phyloP scores from a whole-genome alignment of 2,113 vertebrate genomes.

The Saguinus midas region DNA sequence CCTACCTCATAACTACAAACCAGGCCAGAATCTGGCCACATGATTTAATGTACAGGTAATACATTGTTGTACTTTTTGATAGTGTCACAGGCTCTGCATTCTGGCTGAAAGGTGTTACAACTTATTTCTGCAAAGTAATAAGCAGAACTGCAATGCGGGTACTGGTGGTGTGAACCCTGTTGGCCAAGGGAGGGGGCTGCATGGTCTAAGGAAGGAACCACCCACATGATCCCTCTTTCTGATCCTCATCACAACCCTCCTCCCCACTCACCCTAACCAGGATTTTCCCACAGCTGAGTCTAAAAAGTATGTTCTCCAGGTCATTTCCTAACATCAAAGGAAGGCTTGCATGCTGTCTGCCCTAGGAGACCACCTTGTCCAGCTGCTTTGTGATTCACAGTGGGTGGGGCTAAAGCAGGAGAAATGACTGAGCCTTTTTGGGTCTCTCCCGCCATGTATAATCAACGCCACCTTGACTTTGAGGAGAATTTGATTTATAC shows the following conservation, averaged over 20 bases:
- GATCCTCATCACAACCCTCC: too few species aligned
- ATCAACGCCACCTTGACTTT: not conserved
- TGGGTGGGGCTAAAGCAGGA: not conserved
- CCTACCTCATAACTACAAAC: slow-evolving; percentile 33
- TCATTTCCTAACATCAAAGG: not conserved
- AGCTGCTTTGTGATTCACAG: not conserved
- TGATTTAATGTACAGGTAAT: slow-evolving; percentile 52
- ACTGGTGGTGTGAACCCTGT: not conserved
- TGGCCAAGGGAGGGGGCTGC: accelerated
- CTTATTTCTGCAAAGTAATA: slow-evolving; percentile 74
- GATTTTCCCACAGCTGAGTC: not conserved
- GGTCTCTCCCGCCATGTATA: not conserved
- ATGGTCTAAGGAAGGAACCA: not conserved
- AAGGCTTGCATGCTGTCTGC: not conserved
- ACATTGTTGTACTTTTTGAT: slow-evolving; percentile 44
- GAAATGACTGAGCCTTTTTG: not conserved
- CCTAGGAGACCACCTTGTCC: not conserved
- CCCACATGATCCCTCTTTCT: not conserved
- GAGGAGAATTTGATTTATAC: not conserved
- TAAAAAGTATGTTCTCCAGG: not conserved
- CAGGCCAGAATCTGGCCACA: slow-evolving; percentile 71
- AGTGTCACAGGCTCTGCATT: slow-evolving; percentile 69
- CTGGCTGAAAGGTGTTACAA: slow-evolving; percentile 74
- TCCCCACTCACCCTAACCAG: not conserved
- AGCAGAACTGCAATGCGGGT: not conserved